A percentile compares a stretch with the other conserved stretches of the same genome.
phyloP scores from a whole-genome alignment of 92 coral and sea anemone genomes.

The Parazoanthus darwini region DNA sequence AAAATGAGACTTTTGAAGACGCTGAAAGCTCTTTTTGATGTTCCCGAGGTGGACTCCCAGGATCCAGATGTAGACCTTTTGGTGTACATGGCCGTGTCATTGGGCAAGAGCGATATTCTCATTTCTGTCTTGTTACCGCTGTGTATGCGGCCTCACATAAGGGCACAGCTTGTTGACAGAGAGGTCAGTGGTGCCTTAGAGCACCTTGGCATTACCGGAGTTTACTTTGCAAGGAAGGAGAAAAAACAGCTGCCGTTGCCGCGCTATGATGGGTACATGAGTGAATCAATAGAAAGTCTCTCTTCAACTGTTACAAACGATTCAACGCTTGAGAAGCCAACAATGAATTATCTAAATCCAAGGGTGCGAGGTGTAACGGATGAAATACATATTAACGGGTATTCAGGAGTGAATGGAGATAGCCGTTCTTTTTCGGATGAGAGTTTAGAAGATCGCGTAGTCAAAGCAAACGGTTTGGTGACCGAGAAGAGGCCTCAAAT shows the following conservation, averaged over 20 bases:
- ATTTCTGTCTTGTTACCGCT: conserved; percentile 67
- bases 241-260: neutral
- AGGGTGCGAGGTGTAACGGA: neutral
- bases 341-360: neutral
- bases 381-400: neutral
- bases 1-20: conserved; percentile 52
- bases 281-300: conserved; percentile 27
- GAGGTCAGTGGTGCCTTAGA: conserved; percentile 55
- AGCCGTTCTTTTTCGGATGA: neutral
- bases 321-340: conserved; percentile 14
- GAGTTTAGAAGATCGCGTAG: neutral
- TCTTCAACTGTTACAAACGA: conserved; percentile 13
- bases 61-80: conserved; percentile 62
- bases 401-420: neutral
- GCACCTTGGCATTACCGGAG: conserved; percentile 55
- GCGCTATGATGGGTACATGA: neutral
- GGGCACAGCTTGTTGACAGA: conserved; percentile 47
- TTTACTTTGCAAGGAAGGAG: conserved; percentile 70
- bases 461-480: neutral
- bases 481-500: neutral
- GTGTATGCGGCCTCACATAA: conserved; percentile 56
- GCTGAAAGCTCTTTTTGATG: conserved; percentile 60
- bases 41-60: conserved; percentile 57
- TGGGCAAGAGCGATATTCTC: conserved; percentile 66
- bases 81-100: conserved; percentile 78